phyloP scores from a whole-genome alignment of 92 coral and sea anemone species.

The Heliopora coerulea region DNA sequence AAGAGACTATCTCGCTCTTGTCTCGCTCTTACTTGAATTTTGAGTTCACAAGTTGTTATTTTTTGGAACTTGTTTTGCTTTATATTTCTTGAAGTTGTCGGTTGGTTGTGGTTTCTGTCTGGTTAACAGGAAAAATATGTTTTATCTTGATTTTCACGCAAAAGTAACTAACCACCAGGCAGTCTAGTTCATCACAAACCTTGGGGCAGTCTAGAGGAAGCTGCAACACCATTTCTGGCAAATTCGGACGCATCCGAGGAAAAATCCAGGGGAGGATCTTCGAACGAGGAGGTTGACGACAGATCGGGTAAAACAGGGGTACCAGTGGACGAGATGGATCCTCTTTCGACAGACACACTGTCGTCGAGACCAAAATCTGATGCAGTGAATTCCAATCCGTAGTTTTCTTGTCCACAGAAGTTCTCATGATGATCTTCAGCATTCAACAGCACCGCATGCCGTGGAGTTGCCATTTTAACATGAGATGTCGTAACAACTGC shows the following conservation, averaged over 20 bases:
- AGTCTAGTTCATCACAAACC: conserved; percentile 45
- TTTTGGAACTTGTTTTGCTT: too few relatives aligned
- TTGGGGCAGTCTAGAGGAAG: conserved; percentile 5
- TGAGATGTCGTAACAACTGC: conserved; percentile 46
- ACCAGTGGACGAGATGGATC: conserved; percentile 75
- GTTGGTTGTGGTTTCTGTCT: too few relatives aligned
- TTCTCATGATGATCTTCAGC: background rate
- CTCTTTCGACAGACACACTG: conserved; percentile 64
- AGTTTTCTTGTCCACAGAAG: background rate
- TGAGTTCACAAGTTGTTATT: too few relatives aligned
- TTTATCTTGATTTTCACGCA: too few relatives aligned
- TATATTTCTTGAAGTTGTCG: too few relatives aligned
- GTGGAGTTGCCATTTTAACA: conserved; percentile 75
- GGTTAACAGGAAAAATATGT: too few relatives aligned
- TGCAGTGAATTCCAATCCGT: conserved; percentile 32
- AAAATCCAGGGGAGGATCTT: conserved; percentile 70
- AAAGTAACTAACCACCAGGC: too few relatives aligned
- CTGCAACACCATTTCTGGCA: conserved; percentile 21
- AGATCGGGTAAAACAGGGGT: conserved; percentile 96
- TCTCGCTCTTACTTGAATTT: too few relatives aligned
- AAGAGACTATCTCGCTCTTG: too few relatives aligned
- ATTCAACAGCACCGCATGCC: conserved; percentile 46
- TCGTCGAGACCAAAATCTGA: conserved; percentile 57
- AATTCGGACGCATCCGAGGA: conserved; percentile 80
- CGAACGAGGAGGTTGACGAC: conserved; percentile 88